Percentiles rank a stretch among this genome's conserved stretches.
These are phyloP conservation scores for Eulemur rubriventer DNA, from an alignment of 2,797 vertebrate species.

Conservation along the genomic window DNA sequence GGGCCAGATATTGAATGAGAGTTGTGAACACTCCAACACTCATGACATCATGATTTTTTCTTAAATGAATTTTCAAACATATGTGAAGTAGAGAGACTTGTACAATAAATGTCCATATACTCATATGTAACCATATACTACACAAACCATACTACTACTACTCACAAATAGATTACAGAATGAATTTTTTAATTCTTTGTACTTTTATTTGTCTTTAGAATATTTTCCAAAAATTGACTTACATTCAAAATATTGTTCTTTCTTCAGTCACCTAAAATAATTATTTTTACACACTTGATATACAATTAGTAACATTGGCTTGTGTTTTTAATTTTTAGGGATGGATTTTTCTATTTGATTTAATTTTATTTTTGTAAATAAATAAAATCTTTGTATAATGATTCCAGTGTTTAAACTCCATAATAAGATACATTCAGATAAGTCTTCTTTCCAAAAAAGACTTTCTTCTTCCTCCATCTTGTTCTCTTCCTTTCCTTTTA, in stretches of 20 bases:
- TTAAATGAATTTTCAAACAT: not conserved
- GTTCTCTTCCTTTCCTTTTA: not conserved
- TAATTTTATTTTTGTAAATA: not conserved
- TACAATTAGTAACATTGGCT: not conserved
- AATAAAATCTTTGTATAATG: not conserved
- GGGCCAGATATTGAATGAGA: not conserved
- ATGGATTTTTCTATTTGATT: not conserved
- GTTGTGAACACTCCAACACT: not conserved
- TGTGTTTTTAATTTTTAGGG: not conserved
- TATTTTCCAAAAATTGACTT: not conserved
- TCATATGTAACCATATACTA: not conserved
- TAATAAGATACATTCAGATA: not conserved
- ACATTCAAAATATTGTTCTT: not conserved
- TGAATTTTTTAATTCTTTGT: not conserved
- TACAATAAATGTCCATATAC: not conserved
- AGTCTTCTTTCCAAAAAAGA: not conserved
- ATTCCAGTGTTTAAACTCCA: not conserved
- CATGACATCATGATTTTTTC: not conserved
- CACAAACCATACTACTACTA: not conserved
- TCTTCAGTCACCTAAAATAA: not conserved
- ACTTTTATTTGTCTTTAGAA: not conserved
- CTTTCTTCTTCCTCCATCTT: not conserved
- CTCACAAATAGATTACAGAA: not conserved
- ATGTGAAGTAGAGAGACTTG: not conserved
- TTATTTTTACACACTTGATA: not conserved